phyloP scores from a whole-genome alignment of 2,797 vertebrate genomes.

The Ambastaia sidthimunki region DNA sequence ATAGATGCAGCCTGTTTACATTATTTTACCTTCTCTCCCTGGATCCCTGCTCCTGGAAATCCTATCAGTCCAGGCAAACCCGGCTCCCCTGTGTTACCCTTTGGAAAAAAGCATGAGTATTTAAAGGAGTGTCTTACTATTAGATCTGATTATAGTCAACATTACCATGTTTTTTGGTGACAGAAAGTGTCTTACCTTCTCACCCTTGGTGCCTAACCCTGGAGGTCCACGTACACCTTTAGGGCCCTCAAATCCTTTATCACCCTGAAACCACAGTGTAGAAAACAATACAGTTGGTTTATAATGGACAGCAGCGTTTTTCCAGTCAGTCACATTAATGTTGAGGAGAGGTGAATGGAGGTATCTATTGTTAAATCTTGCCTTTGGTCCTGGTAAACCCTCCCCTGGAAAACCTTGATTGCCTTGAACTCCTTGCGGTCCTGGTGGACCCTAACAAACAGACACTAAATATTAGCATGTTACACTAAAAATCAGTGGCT shows the following conservation, averaged over 20 bases:
- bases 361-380: conserved; percentile 56
- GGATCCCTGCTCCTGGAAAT: conserved; percentile 78
- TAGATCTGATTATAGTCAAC: neutral
- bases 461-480: conserved; percentile 2
- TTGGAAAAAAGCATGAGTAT: conserved; percentile 29
- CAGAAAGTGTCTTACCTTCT: conserved; percentile 76
- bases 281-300: neutral
- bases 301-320: neutral
- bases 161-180: neutral
- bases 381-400: conserved; percentile 84
- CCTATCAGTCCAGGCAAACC: conserved; percentile 81
- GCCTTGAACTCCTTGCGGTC: conserved; percentile 80
- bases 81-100: conserved; percentile 81
- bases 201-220: conserved; percentile 81
- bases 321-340: neutral
- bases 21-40: conserved; percentile 81
- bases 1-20: neutral
- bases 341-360: neutral
- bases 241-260: conserved; percentile 82
- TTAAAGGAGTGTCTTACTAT: conserved; percentile 18
- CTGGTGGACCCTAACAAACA: conserved; percentile 77
- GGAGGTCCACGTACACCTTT: conserved; percentile 75
- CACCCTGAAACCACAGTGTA: conserved; percentile 78
- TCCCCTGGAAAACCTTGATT: conserved; percentile 80
- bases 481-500: neutral